These are phyloP conservation scores for Polymixis flavicincta DNA, from an alignment of 2,888 invertebrate species.

Conservation along the genomic window DNA sequence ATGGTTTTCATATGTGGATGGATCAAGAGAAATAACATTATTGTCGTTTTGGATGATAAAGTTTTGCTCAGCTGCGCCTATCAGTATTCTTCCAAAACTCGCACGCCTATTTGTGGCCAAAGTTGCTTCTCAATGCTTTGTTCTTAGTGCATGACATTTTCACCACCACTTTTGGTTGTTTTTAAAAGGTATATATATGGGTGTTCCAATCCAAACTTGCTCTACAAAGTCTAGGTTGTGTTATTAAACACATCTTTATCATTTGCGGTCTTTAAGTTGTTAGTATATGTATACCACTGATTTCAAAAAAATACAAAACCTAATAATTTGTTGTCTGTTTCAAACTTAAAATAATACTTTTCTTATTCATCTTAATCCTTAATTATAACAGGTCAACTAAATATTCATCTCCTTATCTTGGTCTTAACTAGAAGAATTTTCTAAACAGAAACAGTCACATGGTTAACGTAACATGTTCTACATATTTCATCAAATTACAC, in stretches of 20 bases:
- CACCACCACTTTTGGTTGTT: background rate
- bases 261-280: background rate
- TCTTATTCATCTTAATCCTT: background rate
- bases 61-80: background rate
- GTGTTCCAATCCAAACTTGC: background rate
- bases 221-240: background rate
- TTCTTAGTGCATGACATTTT: background rate
- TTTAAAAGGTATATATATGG: no score
- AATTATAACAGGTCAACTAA: background rate
- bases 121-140: background rate
- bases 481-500: slow-evolving; percentile 62
- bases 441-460: slow-evolving; percentile 9
- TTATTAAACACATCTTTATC: background rate
- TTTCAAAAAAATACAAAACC: background rate
- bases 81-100: background rate
- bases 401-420: background rate
- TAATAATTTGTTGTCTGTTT: no score
- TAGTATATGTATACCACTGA: background rate
- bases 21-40: background rate
- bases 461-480: slow-evolving; percentile 31
- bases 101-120: background rate
- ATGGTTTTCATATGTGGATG: background rate
- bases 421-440: background rate
- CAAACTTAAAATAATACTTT: background rate
- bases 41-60: background rate